Evolutionary conservation across 2,888 invertebrate species (phyloP), one percentile per base, ranked within the genome.

Genomic region (Pyrrhia umbra): DNA sequence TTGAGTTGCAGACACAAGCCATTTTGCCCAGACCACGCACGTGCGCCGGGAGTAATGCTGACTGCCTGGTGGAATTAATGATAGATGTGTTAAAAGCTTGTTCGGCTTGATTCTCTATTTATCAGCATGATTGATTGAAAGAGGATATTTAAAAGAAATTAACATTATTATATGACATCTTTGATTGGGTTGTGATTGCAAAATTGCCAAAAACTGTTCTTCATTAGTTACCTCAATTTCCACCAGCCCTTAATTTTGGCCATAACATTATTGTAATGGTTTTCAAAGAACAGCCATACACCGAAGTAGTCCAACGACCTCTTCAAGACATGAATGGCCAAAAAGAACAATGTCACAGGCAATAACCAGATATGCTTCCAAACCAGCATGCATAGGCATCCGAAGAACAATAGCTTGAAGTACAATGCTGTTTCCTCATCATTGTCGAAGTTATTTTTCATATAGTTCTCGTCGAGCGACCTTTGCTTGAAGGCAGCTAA

Each of bases 291-390:
- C 66, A 93, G 60, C 94, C 94, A 94, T 5, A 95, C 92, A 6
- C 96, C 92, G 88, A 95, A 94, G 88, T 96, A 90, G 77, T 92
- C 86, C 79, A 96, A 74, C 76, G 90, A 61, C 85, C 93, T 91
- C 89, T 96, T 90, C 13, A 97, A 82, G 9, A 96, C 90, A 87
- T 97, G 97, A 76, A 97, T 96, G 0, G 96, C 95, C 58, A 98
- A 93, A 6, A 98, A 98, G 76, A 98, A 95, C 1, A 97, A 95
- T 54, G 98, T 94, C 21, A 98, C 95, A 6, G 97, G 96, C 72
- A 98, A 90, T 62, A 98, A 92, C 97, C 98, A 98, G 54, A 97
- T 96, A 84, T 98, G 97, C 81, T 97, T 97, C 97, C 98, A 98
- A 15, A 98, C 95, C 27, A 98, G 95, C 93, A 98, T 98, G 55